phyloP scores from a whole-genome alignment of 2,113 vertebrate species.

The Ursus arctos region DNA sequence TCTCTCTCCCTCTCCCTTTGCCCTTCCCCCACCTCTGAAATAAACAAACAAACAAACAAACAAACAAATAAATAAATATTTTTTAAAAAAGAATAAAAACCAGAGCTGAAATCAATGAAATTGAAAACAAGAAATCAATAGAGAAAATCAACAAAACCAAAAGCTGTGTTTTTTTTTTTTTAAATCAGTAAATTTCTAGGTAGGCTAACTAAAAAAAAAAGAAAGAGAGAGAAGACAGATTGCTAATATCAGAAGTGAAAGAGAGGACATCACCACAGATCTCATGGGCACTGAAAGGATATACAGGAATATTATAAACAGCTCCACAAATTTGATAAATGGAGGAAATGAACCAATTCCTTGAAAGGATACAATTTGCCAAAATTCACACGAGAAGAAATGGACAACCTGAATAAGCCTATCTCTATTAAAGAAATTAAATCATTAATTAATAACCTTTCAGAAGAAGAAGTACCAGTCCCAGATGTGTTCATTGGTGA shows the following conservation, averaged over 20 bases:
- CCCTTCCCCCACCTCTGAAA: neutral
- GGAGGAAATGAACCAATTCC: neutral
- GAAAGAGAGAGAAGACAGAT: neutral
- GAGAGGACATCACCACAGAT: neutral
- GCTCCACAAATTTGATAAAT: neutral
- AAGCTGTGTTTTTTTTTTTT: neutral
- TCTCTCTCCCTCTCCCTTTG: neutral
- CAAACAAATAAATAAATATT: neutral
- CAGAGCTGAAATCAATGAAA: neutral
- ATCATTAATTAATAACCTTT: neutral
- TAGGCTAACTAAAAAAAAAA: neutral
- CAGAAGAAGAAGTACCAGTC: neutral
- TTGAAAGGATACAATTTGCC: neutral
- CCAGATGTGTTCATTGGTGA: neutral
- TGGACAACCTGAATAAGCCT: neutral
- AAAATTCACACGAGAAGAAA: neutral
- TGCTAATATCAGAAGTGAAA: neutral
- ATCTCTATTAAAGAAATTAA: neutral
- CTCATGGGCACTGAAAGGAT: neutral
- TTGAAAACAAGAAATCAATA: neutral
- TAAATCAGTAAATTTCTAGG: neutral
- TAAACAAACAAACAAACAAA: neutral
- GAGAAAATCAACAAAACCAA: conserved; percentile 6
- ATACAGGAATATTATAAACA: neutral
- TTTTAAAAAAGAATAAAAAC: neutral